Conservation (phyloP, 2,888 invertebrate species). For the Noctua janthe region DNA sequence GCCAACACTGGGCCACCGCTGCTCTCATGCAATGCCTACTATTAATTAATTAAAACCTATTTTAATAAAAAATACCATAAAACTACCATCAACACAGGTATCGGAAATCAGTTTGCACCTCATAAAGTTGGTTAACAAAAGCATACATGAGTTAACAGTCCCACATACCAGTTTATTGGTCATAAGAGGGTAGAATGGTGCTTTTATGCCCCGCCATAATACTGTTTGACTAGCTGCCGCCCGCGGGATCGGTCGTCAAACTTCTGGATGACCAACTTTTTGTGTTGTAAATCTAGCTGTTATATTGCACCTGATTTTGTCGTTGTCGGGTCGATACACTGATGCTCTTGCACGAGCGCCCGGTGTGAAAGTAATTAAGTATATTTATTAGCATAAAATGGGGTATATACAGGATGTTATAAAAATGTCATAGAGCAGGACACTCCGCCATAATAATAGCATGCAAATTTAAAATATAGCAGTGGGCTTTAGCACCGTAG, state of each 20-base stretch:
- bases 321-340: too few species aligned
- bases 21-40: background rate
- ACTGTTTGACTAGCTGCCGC: slow-evolving; percentile 20
- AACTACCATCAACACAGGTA: background rate
- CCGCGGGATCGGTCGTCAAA: slow-evolving; percentile 2
- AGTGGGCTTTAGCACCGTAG: too few species aligned
- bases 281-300: slow-evolving; percentile 4
- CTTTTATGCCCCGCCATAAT: slow-evolving; percentile 43
- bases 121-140: slow-evolving; percentile 47
- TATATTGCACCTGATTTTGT: background rate
- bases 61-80: background rate
- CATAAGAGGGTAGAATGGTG: slow-evolving; percentile 27
- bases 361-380: too few species aligned
- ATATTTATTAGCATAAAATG: too few species aligned
- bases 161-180: slow-evolving; percentile 37
- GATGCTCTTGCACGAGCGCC: too few species aligned
- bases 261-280: slow-evolving; percentile 20
- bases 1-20: too few species aligned
- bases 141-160: slow-evolving; percentile 40
- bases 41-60: background rate
- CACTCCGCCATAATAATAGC: too few species aligned
- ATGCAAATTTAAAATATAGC: too few species aligned
- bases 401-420: too few species aligned
- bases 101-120: slow-evolving; percentile 44
- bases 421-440: too few species aligned